phyloP scores from a whole-genome alignment of 2,797 vertebrate genomes.

The Notoglanidium macrostoma region DNA sequence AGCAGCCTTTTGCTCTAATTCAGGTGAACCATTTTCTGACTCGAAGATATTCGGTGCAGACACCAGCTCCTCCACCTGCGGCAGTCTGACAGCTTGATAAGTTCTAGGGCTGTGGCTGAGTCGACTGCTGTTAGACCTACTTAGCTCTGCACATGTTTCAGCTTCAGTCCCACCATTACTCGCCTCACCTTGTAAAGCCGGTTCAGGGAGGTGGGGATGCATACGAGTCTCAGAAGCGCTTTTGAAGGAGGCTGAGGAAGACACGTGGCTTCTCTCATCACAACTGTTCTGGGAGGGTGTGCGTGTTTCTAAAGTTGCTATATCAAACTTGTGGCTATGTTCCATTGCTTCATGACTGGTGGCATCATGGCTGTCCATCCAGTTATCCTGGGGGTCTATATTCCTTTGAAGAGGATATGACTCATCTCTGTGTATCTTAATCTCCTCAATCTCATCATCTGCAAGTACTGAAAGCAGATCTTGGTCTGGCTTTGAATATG shows the following conservation, averaged over 20 bases:
- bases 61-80: constrained; percentile 8
- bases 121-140: constrained; percentile 55
- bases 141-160: constrained; percentile 65
- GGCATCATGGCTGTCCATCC: neutral
- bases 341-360: neutral
- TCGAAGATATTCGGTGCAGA: constrained; percentile 33
- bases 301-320: constrained; percentile 7
- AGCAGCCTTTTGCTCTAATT: constrained; percentile 26
- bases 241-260: neutral
- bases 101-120: constrained; percentile 39
- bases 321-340: neutral
- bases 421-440: constrained; percentile 4
- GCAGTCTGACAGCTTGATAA: neutral
- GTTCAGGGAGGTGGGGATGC: constrained; percentile 50
- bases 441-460: constrained; percentile 62
- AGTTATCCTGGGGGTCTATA: neutral
- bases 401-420: constrained; percentile 6
- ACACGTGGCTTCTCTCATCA: constrained; percentile 2
- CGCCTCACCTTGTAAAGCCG: constrained; percentile 51
- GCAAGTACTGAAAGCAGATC: constrained; percentile 54
- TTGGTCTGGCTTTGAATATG: constrained; percentile 39
- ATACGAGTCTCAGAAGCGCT: constrained; percentile 20
- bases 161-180: constrained; percentile 49
- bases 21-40: neutral
- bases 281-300: constrained; percentile 29